phyloP scores from a whole-genome alignment of 1,140 invertebrate genomes.

The Brachionus plicatilis region DNA sequence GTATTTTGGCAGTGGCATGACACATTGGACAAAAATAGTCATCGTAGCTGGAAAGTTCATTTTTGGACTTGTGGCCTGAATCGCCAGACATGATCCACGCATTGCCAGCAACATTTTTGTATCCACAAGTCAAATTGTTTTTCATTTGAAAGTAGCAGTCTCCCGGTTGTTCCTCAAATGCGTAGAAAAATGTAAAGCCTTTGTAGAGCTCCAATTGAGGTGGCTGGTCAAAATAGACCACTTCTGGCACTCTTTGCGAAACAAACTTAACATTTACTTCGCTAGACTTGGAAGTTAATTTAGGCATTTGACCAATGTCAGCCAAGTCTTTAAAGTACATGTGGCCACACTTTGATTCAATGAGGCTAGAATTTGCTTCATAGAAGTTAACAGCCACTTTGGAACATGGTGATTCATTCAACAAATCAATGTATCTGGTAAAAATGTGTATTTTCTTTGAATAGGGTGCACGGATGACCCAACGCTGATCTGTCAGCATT shows the following conservation, averaged over 20 bases:
- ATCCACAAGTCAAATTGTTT: slow-evolving; percentile 11
- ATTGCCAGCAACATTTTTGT: neutral
- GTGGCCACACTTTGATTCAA: slow-evolving; percentile 27
- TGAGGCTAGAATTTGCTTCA: neutral
- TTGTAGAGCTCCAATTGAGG: neutral
- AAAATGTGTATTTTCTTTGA: slow-evolving; percentile 15
- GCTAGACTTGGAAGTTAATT: neutral
- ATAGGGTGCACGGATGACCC: slow-evolving; percentile 11
- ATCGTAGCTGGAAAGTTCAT: neutral
- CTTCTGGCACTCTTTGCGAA: neutral
- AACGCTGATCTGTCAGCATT: slow-evolving; percentile 27
- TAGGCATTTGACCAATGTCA: neutral
- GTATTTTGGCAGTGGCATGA: neutral
- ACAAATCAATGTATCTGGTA: neutral
- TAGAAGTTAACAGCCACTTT: neutral
- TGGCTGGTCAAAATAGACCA: neutral
- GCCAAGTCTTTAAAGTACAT: neutral
- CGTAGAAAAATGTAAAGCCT: slow-evolving; percentile 16
- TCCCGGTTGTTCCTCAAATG: neutral
- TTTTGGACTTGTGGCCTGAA: neutral
- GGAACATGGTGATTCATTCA: slow-evolving; percentile 18
- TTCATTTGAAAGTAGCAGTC: slow-evolving; percentile 32
- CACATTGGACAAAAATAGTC: slow-evolving; percentile 19
- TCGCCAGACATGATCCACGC: neutral
- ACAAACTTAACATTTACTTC: slow-evolving; percentile 28